Evolutionary conservation across 2,797 vertebrate genomes (phyloP), one percentile per base, ranked within the genome.

Genomic region (Urophycis tenuis): DNA sequence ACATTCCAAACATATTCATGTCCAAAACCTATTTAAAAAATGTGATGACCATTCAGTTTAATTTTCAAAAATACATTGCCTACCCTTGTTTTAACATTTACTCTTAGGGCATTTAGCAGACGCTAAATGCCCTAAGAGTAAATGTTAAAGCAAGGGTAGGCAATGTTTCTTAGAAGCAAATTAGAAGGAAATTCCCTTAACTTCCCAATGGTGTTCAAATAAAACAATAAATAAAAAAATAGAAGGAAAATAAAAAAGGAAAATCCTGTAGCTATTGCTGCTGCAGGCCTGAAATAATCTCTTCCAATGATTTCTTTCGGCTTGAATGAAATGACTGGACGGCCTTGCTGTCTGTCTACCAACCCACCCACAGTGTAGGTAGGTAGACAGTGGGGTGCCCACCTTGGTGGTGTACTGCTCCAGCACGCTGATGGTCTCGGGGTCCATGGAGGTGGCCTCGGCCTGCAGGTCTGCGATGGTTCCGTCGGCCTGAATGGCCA

Each of bases 341-440:
- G 33, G 33, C 33, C 33, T 34, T 7, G 3, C 33, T 34, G 33
- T 34, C 33, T 34, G 33, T 34, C 33, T 34, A 34, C 33, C 33
- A 3, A 34, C 33, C 33, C 7, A 34, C 7, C 33, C 33, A 34
- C 33, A 34, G 33, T 34, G 33, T 34, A 34, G 33, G 33, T 34
- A 36, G 35, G 11, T 10, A 36, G 35, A 36, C 35, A 2, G 39
- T 34, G 33, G 5, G 45, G 17, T 53, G 0, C 17, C 71, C 91
- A 97, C 98, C 95, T 99, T 99, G 85, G 97, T 93, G 74, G 96
- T 95, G 77, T 99, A 99, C 74, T 99, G 98, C 77, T 99, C 98
- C 86, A 99, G 87, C 81, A 97, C 97, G 78, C 94, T 98, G 91
- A 99, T 99, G 80, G 98, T 98, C 74, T 99, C 97, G 0, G 96